Evolutionary conservation across 2,113 vertebrate species (phyloP), one percentile per base, ranked within the genome.

Genomic region (Chrysochloris asiatica): DNA sequence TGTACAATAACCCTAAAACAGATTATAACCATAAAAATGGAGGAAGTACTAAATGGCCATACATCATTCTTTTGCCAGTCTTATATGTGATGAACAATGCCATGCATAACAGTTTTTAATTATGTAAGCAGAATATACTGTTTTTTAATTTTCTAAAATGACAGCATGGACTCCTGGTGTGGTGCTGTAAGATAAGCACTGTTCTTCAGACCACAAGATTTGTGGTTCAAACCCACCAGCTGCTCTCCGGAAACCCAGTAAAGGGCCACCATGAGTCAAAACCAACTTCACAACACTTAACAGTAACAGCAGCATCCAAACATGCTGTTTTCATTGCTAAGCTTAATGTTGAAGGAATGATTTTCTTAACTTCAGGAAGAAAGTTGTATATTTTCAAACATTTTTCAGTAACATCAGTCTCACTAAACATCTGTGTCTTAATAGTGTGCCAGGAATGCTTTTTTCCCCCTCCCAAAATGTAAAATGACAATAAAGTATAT

Each of bases 401-500:
- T 24, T 90, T 95, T 85, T 43, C 45, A 47, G 0, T 83, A 47
- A 56, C 21, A 59, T 48, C 26, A 33, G 33, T 83, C 45, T 77
- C 41, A 59, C 71, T 84, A 71, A 86, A 52, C 65, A 5, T 80
- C 12, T 83, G 0, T 80, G 3, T 67, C 65, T 83, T 91, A 54
- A 26, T 71, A 26, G 12, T 83, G 82, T 90, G 41, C 38, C 33
- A 77, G 22, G 63, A 72, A 45, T 73, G 2, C 45, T 84, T 4
- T 72, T 94, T 24, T 54, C 71, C 94, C 90, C 89, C 30, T 94
- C 90, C 89, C 30, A 72, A 43, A 90, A 61, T 67, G 13, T 80
- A 72, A 78, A 69, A 76, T 73, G 26, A 30, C 76, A 11, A 86
- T 61, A 72, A 82, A 61, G 21, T 33, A 36, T 75, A 47, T 47